Evolutionary conservation across 1,140 invertebrate genomes (phyloP), one percentile per base, ranked within the genome.

Genomic region (Phenacoccus solenopsis): DNA sequence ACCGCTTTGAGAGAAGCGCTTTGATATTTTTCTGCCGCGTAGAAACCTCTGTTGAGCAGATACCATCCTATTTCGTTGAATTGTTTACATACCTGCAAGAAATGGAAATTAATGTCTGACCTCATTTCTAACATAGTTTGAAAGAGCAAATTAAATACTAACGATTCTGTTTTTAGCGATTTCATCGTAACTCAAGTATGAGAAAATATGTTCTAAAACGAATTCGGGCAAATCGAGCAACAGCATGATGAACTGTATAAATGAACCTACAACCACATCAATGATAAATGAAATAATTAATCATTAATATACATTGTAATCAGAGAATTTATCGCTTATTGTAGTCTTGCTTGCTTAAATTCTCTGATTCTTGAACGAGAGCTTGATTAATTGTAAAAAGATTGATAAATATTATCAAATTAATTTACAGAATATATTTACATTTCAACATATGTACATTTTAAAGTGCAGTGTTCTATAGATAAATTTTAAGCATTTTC

Each of bases 31-130:
- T 94, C 90, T 38, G 92, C 87, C 74, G 87, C 83, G 68, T 86
- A 83, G 74, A 94, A 95, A 0, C 92, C 93, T 72, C 87, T 82
- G 75, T 93, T 94, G 1, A 96, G 77, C 57, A 91, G 78, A 16
- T 86, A 82, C 75, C 88, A 85, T 69, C 90, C 87, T 71, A 88
- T 83, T 72, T 84, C 80, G 76, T 95, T 88, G 72, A 94, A 91
- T 35, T 84, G 82, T 74, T 82, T 85, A 75, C 90, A 93, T n/a
- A 94, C 88, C 92, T 94, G 74, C 13, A 56, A 16, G 71, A 73
- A n/a, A 49, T 24, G 69, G 56, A 69, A 70, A 28, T 57, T 64
- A 64, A 13, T 64, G 25, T 64, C 25, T 49, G 2, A 71, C n/a
- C 2, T 13, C 71, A 16, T 72, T 72, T n/a, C n/a, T n/a, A 68